phyloP scores from a whole-genome alignment of 2,113 vertebrate genomes.

The Hylia prasina region DNA sequence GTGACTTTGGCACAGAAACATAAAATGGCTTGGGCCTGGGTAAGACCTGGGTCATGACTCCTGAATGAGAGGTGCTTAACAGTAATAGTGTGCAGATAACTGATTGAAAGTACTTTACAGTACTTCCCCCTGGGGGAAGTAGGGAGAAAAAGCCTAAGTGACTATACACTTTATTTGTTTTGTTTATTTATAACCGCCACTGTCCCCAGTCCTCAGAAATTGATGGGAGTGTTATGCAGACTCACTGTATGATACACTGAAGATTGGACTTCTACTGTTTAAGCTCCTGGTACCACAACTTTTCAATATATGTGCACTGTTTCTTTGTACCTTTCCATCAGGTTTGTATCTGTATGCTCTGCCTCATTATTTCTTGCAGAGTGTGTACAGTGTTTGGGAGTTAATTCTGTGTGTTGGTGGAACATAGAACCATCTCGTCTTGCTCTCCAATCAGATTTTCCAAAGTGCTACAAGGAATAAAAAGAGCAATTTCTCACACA shows the following conservation, averaged over 20 bases:
- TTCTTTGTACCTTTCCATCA: not conserved
- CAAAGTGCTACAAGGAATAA: not conserved
- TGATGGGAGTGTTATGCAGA: not conserved
- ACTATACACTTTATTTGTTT: fast-evolving
- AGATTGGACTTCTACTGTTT: not conserved
- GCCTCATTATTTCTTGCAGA: not conserved
- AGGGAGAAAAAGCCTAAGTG: not conserved
- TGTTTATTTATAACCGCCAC: not conserved
- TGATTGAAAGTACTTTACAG: not conserved
- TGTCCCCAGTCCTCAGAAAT: not conserved
- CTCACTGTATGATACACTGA: not conserved
- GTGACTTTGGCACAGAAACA: not conserved
- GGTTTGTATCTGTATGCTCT: not conserved
- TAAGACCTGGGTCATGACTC: not conserved
- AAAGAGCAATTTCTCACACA: not conserved
- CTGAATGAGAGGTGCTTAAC: not conserved
- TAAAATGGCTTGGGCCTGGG: not conserved
- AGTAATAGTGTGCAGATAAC: not conserved
- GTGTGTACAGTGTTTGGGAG: not conserved
- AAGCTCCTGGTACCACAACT: not conserved
- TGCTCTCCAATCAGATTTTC: not conserved
- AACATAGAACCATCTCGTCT: not conserved
- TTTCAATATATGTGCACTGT: not conserved
- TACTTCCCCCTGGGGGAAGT: not conserved
- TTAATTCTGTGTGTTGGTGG: not conserved